Conservation (phyloP, 2,113 vertebrate species). For the Grammomys dolichurus region DNA sequence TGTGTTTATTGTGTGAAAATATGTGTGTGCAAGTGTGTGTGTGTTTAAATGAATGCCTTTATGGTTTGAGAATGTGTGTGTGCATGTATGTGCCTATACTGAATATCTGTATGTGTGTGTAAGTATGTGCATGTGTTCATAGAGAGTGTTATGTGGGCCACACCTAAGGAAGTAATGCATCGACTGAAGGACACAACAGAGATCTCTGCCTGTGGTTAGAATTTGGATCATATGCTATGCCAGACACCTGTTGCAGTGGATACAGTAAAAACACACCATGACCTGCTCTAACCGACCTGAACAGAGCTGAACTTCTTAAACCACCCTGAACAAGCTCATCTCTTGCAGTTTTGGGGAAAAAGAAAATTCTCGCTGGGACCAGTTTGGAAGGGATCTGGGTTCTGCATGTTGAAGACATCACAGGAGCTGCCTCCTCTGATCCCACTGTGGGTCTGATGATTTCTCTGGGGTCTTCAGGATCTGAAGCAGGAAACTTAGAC, state of each 20-base stretch:
- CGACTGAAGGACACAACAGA: not conserved
- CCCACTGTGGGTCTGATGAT: not conserved
- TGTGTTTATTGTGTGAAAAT: not conserved
- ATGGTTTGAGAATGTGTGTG: not conserved
- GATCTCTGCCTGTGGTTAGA: not conserved
- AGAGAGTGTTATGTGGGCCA: not conserved
- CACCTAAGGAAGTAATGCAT: not conserved
- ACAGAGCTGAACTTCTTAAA: not conserved
- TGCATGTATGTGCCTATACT: not conserved
- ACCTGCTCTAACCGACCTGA: not conserved
- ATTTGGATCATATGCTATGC: not conserved
- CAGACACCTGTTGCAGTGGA: too few species aligned
- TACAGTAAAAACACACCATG: not conserved
- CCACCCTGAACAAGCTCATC: too few species aligned
- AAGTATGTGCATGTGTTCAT: not conserved
- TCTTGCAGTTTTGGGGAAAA: not conserved
- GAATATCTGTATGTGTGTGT: not conserved
- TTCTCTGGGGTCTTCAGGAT: not conserved
- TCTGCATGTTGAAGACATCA: not conserved
- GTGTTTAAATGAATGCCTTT: not conserved
- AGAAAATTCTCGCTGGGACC: not conserved
- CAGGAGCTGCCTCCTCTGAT: not conserved
- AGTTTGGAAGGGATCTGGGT: not conserved
- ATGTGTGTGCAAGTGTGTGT: too few species aligned
- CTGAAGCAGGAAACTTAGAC: not conserved